Percentiles rank a stretch among this genome's conserved stretches.
phyloP scores from a whole-genome alignment of 2,888 invertebrate species.

The Ichneumon xanthorius region DNA sequence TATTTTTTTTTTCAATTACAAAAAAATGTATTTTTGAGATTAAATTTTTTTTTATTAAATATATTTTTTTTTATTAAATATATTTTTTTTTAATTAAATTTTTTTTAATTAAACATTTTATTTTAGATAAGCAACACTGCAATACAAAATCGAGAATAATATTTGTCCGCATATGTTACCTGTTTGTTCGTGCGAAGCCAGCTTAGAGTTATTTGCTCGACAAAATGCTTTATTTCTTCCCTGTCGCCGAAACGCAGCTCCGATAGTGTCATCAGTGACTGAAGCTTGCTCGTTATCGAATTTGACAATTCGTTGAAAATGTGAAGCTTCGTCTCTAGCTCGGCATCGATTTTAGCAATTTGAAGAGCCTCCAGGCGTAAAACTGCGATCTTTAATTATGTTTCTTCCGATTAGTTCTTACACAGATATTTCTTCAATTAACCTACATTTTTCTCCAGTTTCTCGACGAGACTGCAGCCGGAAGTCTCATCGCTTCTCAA shows the following conservation, averaged over 20 bases:
- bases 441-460: slow-evolving; percentile 77
- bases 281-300: slow-evolving; percentile 73
- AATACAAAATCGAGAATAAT: not conserved
- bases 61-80: not conserved
- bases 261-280: slow-evolving; percentile 73
- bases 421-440: not conserved
- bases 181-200: slow-evolving; percentile 74
- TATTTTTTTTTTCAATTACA: not conserved
- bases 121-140: not conserved
- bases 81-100: not conserved
- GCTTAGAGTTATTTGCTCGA: slow-evolving; percentile 71
- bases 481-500: slow-evolving; percentile 64
- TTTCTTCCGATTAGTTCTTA: slow-evolving; percentile 20
- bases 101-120: not conserved
- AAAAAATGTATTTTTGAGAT: not conserved
- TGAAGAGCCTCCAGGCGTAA: slow-evolving; percentile 73
- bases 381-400: slow-evolving; percentile 71
- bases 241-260: slow-evolving; percentile 64
- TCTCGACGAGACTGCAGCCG: slow-evolving; percentile 70
- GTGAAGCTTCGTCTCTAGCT: slow-evolving; percentile 73
- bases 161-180: slow-evolving; percentile 64
- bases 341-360: slow-evolving; percentile 69
- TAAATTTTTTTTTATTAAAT: not conserved
- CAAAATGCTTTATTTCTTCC: slow-evolving; percentile 73
- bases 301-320: slow-evolving; percentile 71